A percentile compares a stretch with the other conserved stretches of the same genome.
phyloP scores from a whole-genome alignment of 2,888 invertebrate species.

The Phasia obesa region DNA sequence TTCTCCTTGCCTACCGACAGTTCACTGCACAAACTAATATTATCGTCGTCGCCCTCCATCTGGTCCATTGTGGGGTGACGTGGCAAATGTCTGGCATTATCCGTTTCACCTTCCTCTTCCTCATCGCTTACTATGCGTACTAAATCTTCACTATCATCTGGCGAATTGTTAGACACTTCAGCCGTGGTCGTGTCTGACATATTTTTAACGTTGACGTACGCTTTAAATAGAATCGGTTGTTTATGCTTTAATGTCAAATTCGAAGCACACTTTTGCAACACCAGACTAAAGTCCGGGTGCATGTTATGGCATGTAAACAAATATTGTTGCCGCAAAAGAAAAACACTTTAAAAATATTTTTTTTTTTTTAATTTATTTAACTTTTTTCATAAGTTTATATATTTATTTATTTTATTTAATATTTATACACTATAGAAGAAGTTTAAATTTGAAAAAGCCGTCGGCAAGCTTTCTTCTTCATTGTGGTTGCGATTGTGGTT shows the following conservation, averaged over 20 bases:
- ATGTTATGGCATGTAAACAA: constrained; percentile 72
- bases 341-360: constrained; percentile 25
- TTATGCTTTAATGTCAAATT: constrained; percentile 69
- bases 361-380: neutral
- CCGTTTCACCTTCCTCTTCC: constrained; percentile 62
- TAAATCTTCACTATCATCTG: constrained; percentile 59
- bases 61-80: constrained; percentile 64
- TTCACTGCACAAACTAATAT: constrained; percentile 88
- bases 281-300: constrained; percentile 81
- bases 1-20: constrained; percentile 90
- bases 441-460: constrained; percentile 43
- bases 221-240: constrained; percentile 58
- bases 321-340: constrained; percentile 35
- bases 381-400: neutral
- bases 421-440: neutral
- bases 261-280: constrained; percentile 76
- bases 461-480: constrained; percentile 50
- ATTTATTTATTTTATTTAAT: constrained; percentile 5
- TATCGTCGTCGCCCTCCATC: constrained; percentile 72
- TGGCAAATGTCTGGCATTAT: constrained; percentile 51
- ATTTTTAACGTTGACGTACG: constrained; percentile 55
- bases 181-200: constrained; percentile 48
- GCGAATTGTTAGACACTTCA: constrained; percentile 42
- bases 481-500: constrained; percentile 14
- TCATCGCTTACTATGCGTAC: constrained; percentile 67